Base-by-base conservation (phyloP, 2,113 vertebrate genomes). In the Platichthys stellatus region DNA sequence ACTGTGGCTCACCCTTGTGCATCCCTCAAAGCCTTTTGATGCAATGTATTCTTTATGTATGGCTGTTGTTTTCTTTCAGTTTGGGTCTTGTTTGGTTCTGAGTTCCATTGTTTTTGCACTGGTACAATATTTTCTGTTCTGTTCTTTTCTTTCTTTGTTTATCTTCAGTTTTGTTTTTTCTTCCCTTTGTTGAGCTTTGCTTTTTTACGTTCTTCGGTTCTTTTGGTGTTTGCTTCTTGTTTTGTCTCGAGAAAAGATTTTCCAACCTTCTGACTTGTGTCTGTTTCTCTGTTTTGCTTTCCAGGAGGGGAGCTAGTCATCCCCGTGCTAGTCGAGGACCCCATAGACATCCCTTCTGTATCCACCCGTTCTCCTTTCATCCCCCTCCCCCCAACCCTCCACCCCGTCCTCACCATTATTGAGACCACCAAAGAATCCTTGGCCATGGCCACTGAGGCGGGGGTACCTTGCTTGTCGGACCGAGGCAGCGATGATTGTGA, bases 351-450 rank as follows among this genome's bases (percentile, higher is more conserved):
- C 95, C 97, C 97, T 95, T 95, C 97, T 95, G 95, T 97, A 94
- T 97, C 96, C 95, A 96, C 97, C 95, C 97, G 94, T 95, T 95
- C 96, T 94, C 97, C 97, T 92, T 98, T 96, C 96, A 98, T 98
- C 92, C 96, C 97, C 94, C 93, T 96, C 78, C 95, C 96, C 95
- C 95, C 97, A 92, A 97, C 97, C 96, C 96, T 98, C 88, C 97
- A 93, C 94, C 98, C 98, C 88, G 95, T 98, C 96, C 96, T 97
- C 95, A 99, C 97, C 96, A 97, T 99, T 96, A 96, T 97, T 95
- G 96, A 98, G 95, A 97, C 96, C 97, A 99, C 98, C 96, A 99
- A 98, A 99, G 97, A 98, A 94, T 97, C 97, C 96, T 95, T 97
- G 96, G 96, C 97, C 96, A 96, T 97, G 96, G 96, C 96, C 96